Evolutionary conservation across 2,113 vertebrate genomes (phyloP).

Genomic region (Myiozetetes cayanensis): DNA sequence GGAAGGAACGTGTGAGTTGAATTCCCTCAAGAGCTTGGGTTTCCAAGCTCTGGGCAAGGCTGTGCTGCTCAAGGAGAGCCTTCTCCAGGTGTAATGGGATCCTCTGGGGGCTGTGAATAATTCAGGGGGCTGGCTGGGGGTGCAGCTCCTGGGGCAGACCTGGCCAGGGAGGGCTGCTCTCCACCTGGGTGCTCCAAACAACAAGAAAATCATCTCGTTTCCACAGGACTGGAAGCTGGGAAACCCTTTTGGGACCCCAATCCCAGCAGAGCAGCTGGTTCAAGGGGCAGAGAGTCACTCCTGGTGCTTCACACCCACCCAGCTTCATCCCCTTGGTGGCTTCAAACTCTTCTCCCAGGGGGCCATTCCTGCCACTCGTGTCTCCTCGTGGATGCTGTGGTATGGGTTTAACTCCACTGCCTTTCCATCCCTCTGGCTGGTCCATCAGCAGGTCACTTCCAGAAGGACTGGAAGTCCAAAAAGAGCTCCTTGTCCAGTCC

Average conservation of each 20-base stretch:
- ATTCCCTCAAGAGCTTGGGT: neutral
- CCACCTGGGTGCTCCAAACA: neutral
- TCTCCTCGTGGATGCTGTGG: rapidly evolving
- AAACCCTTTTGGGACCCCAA: neutral
- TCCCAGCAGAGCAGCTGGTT: neutral
- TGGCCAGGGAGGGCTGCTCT: neutral
- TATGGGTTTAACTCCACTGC: neutral
- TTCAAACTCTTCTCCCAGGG: neutral
- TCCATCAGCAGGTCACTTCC: neutral
- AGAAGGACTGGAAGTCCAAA: neutral
- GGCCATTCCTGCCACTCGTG: rapidly evolving
- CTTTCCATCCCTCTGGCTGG: neutral
- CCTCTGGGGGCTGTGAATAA: neutral
- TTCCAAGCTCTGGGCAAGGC: neutral
- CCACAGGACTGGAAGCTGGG: neutral
- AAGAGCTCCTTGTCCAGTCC: neutral
- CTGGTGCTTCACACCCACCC: rapidly evolving
- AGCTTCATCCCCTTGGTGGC: rapidly evolving
- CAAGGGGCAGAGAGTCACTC: rapidly evolving
- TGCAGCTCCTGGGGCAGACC: neutral
- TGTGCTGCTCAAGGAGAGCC: slow-evolving; percentile 31
- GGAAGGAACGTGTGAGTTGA: rapidly evolving
- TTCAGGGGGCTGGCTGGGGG: neutral
- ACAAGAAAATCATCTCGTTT: neutral
- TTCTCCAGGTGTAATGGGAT: neutral